Evolutionary conservation across 2,888 invertebrate species (phyloP), one percentile per base, ranked within the genome.

Genomic region (Hemistola chrysoprasaria): DNA sequence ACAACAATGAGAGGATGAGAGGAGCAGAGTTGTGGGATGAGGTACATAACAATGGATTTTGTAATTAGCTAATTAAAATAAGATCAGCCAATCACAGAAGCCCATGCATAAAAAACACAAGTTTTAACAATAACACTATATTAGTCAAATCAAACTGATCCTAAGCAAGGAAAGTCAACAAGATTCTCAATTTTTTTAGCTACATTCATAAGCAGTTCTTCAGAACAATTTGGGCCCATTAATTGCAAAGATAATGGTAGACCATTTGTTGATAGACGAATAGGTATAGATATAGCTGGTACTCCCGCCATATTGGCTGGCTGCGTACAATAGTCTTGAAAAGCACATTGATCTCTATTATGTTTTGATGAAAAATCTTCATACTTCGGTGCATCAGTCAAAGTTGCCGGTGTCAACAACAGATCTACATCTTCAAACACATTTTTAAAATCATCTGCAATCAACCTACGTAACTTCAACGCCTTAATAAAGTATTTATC

Each of bases 231-330:
- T 1, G 93, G 94, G 1, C 95, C 96, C 91, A 98, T 97, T 5
- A 99, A 71, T 78, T 98, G 98, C 31, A 98, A 71, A 31, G 97
- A 94, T 7, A 98, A 79, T 0, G 98, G 98, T 40, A 98, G 77
- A 2, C 93, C 93, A 36, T 91, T 90, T 16, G 74, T 77, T 0
- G 97, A 96, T 20, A 98, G 76, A 37, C 90, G 90, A 33, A 97
- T 92, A 0, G 98, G 98, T 47, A 98, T 80, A 1, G 94, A 94
- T 9, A 98, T 74, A 0, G 98, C 98, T 6, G 98, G 98, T 40
- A 98, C 90, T 1, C 99, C 99, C 22, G 98, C 97, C 95, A 99
- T 95, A 73, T 99, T 99, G 0, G 96, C 96, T 0, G 99, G 95
- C 67, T 98, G 98, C 0, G 99, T 99, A 68, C 97, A 99, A 71